A percentile compares a stretch with the other conserved stretches of the same genome.
Evolutionary conservation across 2,888 invertebrate species (phyloP).

Genomic region (Synanthedon vespiformis): DNA sequence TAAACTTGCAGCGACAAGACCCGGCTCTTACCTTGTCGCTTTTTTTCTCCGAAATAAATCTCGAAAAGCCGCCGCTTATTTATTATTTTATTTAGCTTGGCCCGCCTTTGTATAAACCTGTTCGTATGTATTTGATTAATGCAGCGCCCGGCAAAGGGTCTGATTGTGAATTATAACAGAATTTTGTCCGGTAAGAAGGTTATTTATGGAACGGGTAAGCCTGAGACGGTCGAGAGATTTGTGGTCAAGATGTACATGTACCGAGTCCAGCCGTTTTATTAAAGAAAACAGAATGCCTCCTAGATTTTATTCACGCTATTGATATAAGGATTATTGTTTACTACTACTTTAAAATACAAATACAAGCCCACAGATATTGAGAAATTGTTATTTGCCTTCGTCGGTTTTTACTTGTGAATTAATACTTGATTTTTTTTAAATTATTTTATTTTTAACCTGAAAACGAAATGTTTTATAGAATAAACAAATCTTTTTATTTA

Average conservation of each 20-base stretch:
- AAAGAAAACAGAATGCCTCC: no score
- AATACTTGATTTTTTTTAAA: no score
- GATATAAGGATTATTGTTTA: no score
- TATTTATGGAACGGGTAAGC: conserved; percentile 48
- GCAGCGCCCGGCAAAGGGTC: conserved; percentile 46
- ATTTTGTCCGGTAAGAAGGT: conserved; percentile 53
- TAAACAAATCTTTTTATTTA: no score
- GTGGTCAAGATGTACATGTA: conserved; percentile 8
- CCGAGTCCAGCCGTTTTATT: no score
- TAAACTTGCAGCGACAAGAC: conserved; percentile 59
- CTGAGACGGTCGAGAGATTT: conserved; percentile 21
- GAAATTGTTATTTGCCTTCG: no score
- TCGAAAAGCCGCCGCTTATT: conserved; percentile 59
- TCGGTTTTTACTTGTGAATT: no score
- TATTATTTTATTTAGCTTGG: conserved; percentile 64
- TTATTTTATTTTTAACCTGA: no score
- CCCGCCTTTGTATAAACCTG: conserved; percentile 60
- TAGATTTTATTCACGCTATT: no score
- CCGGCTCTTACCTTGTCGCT: conserved; percentile 50
- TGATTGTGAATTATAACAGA: conserved; percentile 51
- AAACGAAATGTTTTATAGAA: no score
- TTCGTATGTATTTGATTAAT: conserved; percentile 61
- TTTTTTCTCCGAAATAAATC: conserved; percentile 67
- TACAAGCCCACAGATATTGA: no score
- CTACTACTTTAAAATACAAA: no score